A percentile compares a stretch with the other conserved stretches of the same genome.
These are phyloP conservation scores for Pemphigus obesinymphae DNA, from an alignment of 1,140 invertebrate genomes.

Conservation along the genomic window DNA sequence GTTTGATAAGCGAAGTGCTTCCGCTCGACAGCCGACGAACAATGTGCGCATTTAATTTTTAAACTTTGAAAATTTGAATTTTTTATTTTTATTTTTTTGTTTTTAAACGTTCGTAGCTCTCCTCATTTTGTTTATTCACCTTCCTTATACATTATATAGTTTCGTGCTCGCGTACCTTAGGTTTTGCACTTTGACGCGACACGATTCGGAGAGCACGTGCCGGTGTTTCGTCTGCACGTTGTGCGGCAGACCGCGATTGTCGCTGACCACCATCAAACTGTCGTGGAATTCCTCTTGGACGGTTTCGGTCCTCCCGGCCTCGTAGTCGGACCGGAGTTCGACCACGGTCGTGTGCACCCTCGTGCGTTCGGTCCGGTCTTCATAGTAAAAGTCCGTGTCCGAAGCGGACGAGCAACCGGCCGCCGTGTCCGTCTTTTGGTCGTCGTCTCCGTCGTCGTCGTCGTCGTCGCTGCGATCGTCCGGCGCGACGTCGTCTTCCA, in stretches of 20 bases:
- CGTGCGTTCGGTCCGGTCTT: not conserved
- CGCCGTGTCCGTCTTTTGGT: not conserved
- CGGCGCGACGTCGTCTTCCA: no score
- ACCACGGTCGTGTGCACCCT: not conserved
- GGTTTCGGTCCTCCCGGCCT: not conserved
- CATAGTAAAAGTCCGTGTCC: conserved; percentile 34
- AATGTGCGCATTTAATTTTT: no score
- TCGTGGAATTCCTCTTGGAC: not conserved
- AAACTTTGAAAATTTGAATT: no score
- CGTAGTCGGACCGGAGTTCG: not conserved
- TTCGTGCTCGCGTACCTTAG: not conserved
- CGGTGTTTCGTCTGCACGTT: conserved; percentile 5
- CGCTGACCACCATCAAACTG: not conserved
- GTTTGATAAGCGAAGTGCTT: no score
- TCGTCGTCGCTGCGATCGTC: not conserved
- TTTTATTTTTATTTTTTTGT: no score
- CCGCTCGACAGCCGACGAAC: no score
- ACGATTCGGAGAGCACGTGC: conserved; percentile 22
- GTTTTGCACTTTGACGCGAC: conserved; percentile 31
- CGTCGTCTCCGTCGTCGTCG: not conserved
- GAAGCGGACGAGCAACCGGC: conserved; percentile 18
- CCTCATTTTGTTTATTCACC: no score
- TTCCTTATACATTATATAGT: no score
- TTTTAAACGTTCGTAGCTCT: no score
- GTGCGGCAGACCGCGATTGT: not conserved